Base-by-base conservation (phyloP, 2,113 vertebrate species). In the Hirundichthys speculiger region DNA sequence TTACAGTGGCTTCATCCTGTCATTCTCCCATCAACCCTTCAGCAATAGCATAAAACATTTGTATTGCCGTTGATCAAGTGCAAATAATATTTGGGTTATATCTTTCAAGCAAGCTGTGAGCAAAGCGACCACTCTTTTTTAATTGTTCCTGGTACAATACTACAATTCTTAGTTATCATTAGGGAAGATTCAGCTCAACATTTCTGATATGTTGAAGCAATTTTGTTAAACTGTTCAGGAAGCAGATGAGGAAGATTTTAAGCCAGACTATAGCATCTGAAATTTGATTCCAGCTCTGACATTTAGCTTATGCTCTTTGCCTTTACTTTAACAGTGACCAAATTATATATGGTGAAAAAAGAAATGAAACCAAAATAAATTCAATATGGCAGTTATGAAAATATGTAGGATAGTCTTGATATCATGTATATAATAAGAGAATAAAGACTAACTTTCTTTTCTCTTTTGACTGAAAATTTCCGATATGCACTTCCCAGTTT, bases 31-130 rank as follows among this genome's bases (percentile, higher is more conserved):
- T 54, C 38, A 14, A 53, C 21, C 24, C 50, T 11, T 24, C 21
- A 77, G 49, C 41, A 61, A 67, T 16, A 21, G 67, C 56, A 70
- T n/a, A 53, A 59, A 12, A 73, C 30, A 69, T 70, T 58, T 70
- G 67, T 59, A 66, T 74, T 50, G 56, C 48, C 59, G 82, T 70
- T 42, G 64, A 50, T 52, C 61, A 30, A 80, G 68, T 87, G 83
- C 64, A 87, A 87, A 83, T 82, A 54, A 80, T 52, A 77, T 61
- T 84, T 79, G 88, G 89, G 80, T 90, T 74, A 69, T 82, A 64
- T 79, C 22, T 67, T 62, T 56, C n/a, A 56, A 53, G 45, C 48
- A 27, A 85, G 69, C 55, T 22, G 62, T 68, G 56, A 21, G 34
- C 45, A 69, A 46, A 62, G 64, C 25, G 65, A 21, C 73, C 30